Base-by-base conservation (phyloP, 2,888 invertebrate species). In the Catocala sponsa region DNA sequence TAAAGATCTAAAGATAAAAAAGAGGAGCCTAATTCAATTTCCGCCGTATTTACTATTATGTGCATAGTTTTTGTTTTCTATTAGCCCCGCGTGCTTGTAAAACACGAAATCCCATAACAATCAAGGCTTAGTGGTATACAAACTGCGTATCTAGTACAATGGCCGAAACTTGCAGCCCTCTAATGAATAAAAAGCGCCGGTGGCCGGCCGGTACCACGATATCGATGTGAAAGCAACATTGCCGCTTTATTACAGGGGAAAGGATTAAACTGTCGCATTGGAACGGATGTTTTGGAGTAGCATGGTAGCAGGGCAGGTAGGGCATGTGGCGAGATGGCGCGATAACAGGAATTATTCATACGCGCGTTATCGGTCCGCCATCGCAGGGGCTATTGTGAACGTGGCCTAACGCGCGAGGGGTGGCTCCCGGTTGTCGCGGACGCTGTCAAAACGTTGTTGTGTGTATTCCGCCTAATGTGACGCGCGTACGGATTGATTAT, bases 321-420 rank as follows among this genome's bases (percentile, higher is more conserved):
- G 92, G 91, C 92, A 93, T 94, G 93, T 92, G 94, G 94, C 90
- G 90, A 93, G 94, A 94, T 94, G 89, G 90, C 74, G 89, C 92
- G 94, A 94, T 94, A 94, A 91, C 86, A 89, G 90, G 90, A 93
- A 94, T 94, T 94, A 94, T 94, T 94, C 94, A 94, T 93, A 94
- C 92, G 89, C 88, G 82, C 88, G 90, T 91, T 94, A 94, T 94
- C 94, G 90, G 88, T 78, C 88, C 88, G 91, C 92, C 92, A 94
- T 94, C 94, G 91, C 89, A 53, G 83, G 89, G 85, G 91, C 90
- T 87, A 91, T 93, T 93, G 92, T 92, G 89, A 87, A 87, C 90
- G 82, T 83, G 84, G 88, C 85, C 88, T 88, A 89, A 89, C 87
- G 89, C 85, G 85, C 86, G 90, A 91, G 91, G 93, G 94, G 94